Conservation (phyloP, 64 coral and sea anemone genomes). For the Porites lutea region DNA sequence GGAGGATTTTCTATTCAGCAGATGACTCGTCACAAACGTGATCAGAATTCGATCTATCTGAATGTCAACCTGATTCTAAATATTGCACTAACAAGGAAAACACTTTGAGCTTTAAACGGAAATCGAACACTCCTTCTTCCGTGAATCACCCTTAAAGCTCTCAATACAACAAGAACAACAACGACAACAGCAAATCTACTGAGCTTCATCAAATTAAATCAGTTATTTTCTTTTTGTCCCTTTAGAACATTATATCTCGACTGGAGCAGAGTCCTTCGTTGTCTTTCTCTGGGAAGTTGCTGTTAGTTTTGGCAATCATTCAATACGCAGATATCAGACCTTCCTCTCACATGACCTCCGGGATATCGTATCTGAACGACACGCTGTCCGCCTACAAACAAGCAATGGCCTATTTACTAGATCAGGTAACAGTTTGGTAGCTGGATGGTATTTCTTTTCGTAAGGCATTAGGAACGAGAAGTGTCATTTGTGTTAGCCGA, state of each 20-base stretch:
- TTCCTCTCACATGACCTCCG: constrained; percentile 25
- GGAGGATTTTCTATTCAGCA: no score
- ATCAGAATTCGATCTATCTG: no score
- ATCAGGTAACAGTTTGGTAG: constrained; percentile 53
- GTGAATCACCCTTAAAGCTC: no score
- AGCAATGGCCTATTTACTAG: constrained; percentile 68
- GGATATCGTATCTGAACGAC: constrained; percentile 58
- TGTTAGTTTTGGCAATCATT: constrained; percentile 69
- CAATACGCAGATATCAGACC: constrained; percentile 77
- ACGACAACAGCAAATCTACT: neutral
- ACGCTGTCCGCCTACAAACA: constrained; percentile 69
- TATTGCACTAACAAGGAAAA: no score
- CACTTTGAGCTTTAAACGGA: no score
- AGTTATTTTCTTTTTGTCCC: neutral
- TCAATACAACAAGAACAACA: no score
- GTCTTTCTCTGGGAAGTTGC: constrained; percentile 76
- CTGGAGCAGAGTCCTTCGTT: constrained; percentile 76
- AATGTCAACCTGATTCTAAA: no score
- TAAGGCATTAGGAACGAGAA: neutral
- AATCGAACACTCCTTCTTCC: no score
- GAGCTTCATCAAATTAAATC: neutral
- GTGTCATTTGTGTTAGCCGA: no score
- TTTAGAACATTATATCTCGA: constrained; percentile 56
- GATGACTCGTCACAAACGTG: no score
- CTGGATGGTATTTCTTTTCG: neutral